phyloP scores from a whole-genome alignment of 2,888 invertebrate species.

The Sminthurides aquaticus region DNA sequence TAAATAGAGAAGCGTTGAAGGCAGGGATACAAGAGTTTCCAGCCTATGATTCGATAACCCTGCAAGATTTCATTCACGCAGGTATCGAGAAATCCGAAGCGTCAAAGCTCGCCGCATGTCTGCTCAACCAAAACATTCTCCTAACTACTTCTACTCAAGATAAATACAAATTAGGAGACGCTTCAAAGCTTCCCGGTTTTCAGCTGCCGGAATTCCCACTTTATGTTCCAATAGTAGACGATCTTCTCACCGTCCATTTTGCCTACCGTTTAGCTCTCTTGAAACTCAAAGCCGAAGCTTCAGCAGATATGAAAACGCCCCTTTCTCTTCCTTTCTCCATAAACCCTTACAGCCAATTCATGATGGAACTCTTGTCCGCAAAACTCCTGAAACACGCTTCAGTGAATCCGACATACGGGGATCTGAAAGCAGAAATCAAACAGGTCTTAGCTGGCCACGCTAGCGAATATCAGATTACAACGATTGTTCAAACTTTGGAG shows the following conservation, averaged over 20 bases:
- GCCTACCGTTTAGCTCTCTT: neutral
- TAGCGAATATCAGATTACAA: no score
- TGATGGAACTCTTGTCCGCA: neutral
- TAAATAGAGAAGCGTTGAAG: neutral
- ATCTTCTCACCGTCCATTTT: neutral
- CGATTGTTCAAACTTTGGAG: no score
- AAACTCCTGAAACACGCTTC: neutral
- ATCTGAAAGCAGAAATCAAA: neutral
- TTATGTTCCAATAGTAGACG: neutral
- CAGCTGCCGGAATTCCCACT: neutral
- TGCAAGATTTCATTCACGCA: neutral
- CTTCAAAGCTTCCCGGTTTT: no score
- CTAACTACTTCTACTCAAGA: neutral
- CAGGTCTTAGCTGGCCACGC: neutral
- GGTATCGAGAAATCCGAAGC: neutral
- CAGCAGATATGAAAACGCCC: neutral
- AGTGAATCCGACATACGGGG: neutral
- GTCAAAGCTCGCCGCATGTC: neutral
- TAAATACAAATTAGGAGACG: neutral
- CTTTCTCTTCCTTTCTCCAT: no score
- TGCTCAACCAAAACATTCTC: neutral
- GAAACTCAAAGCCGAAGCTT: neutral
- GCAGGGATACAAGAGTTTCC: neutral
- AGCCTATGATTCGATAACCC: neutral
- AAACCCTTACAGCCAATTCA: no score